Percentiles rank a stretch among this genome's conserved stretches.
Conservation (phyloP, 2,113 vertebrate species). For the Colaptes auratus region DNA sequence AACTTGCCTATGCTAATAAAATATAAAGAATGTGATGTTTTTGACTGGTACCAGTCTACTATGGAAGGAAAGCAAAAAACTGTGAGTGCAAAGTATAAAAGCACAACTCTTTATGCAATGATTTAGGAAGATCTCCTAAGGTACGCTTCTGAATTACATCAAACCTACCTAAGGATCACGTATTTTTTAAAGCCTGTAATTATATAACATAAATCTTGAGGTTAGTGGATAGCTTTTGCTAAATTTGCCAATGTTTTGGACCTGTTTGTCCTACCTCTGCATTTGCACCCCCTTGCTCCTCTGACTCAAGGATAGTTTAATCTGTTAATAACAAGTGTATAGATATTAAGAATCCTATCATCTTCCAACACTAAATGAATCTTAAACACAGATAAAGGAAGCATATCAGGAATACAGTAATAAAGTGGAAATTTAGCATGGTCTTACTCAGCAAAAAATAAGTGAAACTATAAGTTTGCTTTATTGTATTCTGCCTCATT, state of each 20-base stretch:
- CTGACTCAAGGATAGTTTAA: not conserved
- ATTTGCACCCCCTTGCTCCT: not conserved
- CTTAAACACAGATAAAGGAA: not conserved
- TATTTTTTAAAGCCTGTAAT: not conserved
- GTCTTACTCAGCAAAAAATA: not conserved
- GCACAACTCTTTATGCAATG: not conserved
- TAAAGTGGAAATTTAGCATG: not conserved
- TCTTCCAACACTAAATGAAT: not conserved
- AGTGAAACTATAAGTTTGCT: not conserved
- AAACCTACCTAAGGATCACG: not conserved
- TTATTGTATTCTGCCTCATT: not conserved
- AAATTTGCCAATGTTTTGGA: not conserved
- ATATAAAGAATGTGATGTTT: not conserved
- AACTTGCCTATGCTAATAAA: not conserved
- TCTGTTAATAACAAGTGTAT: accelerated
- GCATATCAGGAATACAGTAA: not conserved
- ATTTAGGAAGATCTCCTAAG: not conserved
- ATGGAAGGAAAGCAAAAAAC: not conserved
- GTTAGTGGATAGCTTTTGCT: not conserved
- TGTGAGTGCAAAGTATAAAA: not conserved
- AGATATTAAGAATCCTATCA: not conserved
- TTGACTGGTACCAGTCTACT: not conserved
- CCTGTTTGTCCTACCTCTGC: not conserved
- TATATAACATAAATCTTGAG: not conserved
- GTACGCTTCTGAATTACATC: not conserved